Percentiles rank a stretch among this genome's conserved stretches.
Evolutionary conservation across 2,797 vertebrate genomes (phyloP).

Genomic region (Cynodonichthys magdalenae): DNA sequence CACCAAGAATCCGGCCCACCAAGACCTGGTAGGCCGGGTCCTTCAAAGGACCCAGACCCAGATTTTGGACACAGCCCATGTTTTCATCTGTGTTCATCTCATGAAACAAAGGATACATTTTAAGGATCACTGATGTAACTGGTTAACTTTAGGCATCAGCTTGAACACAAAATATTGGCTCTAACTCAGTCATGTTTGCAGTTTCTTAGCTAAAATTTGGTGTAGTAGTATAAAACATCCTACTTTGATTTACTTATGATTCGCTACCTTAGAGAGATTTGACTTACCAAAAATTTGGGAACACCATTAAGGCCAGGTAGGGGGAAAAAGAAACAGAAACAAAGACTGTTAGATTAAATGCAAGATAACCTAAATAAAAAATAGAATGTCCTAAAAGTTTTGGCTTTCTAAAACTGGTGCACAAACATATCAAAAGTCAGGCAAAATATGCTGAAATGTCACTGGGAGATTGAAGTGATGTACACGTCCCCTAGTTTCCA

Average conservation of each 20-base stretch:
- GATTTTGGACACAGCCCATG: too few relatives aligned
- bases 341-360: slow-evolving; percentile 56
- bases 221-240: too few relatives aligned
- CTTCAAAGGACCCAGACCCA: too few relatives aligned
- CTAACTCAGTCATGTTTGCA: too few relatives aligned
- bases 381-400: slow-evolving; percentile 6
- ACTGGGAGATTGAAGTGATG: slow-evolving; percentile 55
- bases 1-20: too few relatives aligned
- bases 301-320: slow-evolving; percentile 3
- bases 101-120: too few relatives aligned
- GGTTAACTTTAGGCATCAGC: too few relatives aligned
- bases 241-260: slow-evolving; percentile 7
- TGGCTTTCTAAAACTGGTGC: slow-evolving; percentile 6
- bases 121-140: too few relatives aligned
- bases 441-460: slow-evolving; percentile 65
- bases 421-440: slow-evolving; percentile 42
- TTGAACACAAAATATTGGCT: too few relatives aligned
- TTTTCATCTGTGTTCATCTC: too few relatives aligned
- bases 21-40: too few relatives aligned
- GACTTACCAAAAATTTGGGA: slow-evolving; percentile 60
- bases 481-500: slow-evolving; percentile 30
- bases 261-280: slow-evolving; percentile 28
- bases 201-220: too few relatives aligned
- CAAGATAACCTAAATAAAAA: slow-evolving; percentile 25
- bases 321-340: slow-evolving; percentile 32